phyloP scores from a whole-genome alignment of 2,888 invertebrate genomes.

The Bellardia pandia region DNA sequence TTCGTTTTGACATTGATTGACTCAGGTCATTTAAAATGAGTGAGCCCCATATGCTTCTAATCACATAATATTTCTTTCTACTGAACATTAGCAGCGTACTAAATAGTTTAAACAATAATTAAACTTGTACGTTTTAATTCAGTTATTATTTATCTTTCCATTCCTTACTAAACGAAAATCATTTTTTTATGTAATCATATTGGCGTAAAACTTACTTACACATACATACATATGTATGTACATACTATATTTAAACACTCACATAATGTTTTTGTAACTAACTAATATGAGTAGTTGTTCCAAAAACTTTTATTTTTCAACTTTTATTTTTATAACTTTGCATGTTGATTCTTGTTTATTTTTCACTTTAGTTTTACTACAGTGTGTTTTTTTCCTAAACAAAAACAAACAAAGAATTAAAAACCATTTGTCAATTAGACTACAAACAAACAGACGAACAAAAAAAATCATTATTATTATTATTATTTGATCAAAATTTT shows the following conservation, averaged over 20 bases:
- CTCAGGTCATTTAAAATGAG: no score
- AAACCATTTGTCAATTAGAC: slow-evolving; percentile 40
- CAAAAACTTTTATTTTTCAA: not conserved
- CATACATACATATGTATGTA: no score
- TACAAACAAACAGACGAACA: not conserved
- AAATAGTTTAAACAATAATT: slow-evolving; percentile 2
- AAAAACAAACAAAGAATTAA: slow-evolving; percentile 28
- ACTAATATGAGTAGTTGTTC: no score
- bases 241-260: not conserved
- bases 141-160: not conserved
- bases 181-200: no score
- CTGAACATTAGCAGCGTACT: not conserved
- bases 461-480: slow-evolving; percentile 27
- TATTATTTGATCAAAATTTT: slow-evolving; percentile 51
- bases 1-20: no score
- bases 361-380: not conserved
- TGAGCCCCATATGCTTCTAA: no score
- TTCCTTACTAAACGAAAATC: no score
- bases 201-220: no score
- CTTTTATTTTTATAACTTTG: slow-evolving; percentile 1
- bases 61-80: not conserved
- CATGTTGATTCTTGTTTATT: not conserved
- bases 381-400: not conserved
- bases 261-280: no score
- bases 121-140: not conserved